phyloP scores from a whole-genome alignment of 2,797 vertebrate genomes.

The Sebastiscus tertius region DNA sequence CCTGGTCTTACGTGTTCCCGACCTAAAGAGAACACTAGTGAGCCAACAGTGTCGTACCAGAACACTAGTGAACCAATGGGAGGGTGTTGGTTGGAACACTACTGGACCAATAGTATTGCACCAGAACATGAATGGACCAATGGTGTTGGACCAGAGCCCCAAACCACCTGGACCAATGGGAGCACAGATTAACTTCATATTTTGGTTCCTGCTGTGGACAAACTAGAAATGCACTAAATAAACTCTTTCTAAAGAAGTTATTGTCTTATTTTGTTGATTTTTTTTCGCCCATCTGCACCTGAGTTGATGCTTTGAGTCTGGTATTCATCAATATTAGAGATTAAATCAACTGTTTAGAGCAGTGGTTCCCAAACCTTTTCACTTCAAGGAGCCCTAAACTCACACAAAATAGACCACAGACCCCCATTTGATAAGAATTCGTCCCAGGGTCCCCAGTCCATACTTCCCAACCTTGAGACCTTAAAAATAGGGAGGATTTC shows the following conservation, averaged over 20 bases:
- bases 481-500: fast-evolving
- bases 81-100: constrained; percentile 63
- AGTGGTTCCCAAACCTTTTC: too few relatives aligned
- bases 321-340: neutral
- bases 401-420: too few relatives aligned
- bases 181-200: constrained; percentile 78
- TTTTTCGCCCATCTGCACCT: neutral
- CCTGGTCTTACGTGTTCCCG: constrained; percentile 66
- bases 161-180: constrained; percentile 65
- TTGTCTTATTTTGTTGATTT: neutral
- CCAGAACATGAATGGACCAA: constrained; percentile 70
- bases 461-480: too few relatives aligned
- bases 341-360: neutral
- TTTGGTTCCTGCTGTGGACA: constrained; percentile 77
- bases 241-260: constrained; percentile 75
- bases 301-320: neutral
- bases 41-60: constrained; percentile 75
- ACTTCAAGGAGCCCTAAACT: too few relatives aligned
- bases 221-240: constrained; percentile 83
- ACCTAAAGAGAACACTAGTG: constrained; percentile 73
- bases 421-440: too few relatives aligned
- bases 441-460: too few relatives aligned
- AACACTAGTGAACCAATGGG: constrained; percentile 77
- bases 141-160: constrained; percentile 63
- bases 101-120: constrained; percentile 72